These are phyloP conservation scores for Calliphora vicina DNA, from an alignment of 1,140 invertebrate genomes.

Conservation along the genomic window DNA sequence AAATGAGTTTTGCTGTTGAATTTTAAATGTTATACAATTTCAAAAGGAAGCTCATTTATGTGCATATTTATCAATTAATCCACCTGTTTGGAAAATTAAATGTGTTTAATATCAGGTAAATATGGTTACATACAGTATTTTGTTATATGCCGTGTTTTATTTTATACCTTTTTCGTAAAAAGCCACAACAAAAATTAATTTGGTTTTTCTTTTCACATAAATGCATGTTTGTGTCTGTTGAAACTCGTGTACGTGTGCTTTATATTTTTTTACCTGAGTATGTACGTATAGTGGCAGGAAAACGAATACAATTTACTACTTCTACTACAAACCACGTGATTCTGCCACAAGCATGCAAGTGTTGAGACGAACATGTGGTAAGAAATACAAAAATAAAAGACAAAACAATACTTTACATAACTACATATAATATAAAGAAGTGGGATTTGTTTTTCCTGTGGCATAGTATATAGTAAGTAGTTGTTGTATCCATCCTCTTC, in stretches of 20 bases:
- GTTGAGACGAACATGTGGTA: conserved; percentile 26
- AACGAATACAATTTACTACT: conserved; percentile 18
- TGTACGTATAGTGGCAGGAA: not conserved
- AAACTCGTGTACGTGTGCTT: not conserved
- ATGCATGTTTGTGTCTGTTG: not conserved
- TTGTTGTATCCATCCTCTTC: not conserved
- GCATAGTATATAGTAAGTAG: too few relatives aligned
- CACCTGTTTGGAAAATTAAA: not conserved
- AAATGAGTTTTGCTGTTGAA: not conserved
- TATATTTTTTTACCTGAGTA: not conserved
- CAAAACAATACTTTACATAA: not conserved
- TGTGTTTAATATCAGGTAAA: not conserved
- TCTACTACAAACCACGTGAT: conserved; percentile 22
- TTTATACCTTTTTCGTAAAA: not conserved
- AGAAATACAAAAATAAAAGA: not conserved
- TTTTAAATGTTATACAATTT: not conserved
- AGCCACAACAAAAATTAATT: conserved; percentile 32
- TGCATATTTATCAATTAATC: not conserved
- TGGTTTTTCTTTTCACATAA: conserved; percentile 6
- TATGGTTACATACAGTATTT: not conserved
- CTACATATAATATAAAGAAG: not conserved
- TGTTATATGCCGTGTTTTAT: not conserved
- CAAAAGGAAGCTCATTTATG: not conserved
- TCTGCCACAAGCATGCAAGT: conserved; percentile 30
- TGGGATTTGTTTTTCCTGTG: not conserved